Evolutionary conservation across 2,888 invertebrate species (phyloP), one percentile per base, ranked within the genome.

Genomic region (Chloroclysta siterata): DNA sequence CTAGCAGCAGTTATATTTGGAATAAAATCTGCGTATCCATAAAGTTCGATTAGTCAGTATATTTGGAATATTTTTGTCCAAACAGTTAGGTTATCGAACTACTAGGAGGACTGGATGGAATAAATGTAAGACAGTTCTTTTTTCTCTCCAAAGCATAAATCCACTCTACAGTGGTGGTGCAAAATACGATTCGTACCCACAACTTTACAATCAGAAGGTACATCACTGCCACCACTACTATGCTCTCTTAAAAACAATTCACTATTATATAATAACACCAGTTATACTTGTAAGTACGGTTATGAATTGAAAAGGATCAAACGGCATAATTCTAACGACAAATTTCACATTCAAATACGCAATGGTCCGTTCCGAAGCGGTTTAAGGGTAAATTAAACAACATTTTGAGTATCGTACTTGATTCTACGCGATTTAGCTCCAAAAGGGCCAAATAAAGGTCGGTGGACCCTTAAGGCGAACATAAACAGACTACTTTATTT

Each of bases 401-500:
- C 56, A 53, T 47, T 53, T 52, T 47, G 41, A 51, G 54, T 55
- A n/a, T 50, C 46, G 29, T 33, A 13, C 53, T 63, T 54, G 50
- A 55, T 54, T 48, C 41, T 44, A 53, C n/a, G 29, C 39, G 55
- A 63, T 66, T 54, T 46, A 50, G 47, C 36, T 41, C 62, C 48
- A 46, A 52, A 53, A 47, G 48, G 63, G 17, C 44, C 42, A 56
- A 61, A 56, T 28, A 52, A 56, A 33, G 56, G 56, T 33, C 44
- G 10, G 17, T n/a, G 17, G 42, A 60, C 66, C 62, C 62, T 36
- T 47, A 41, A 58, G 44, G 60, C 17, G 10, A 50, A 54, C 39
- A 55, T 66, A 63, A 62, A 69, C 67, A 65, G 53, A 36, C 57
- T 44, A 50, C 68, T 62, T 46, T 46, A 46, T 46, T 56, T 66